Evolutionary conservation across 2,888 invertebrate genomes (phyloP), one percentile per base, ranked within the genome.

Genomic region (Pyralis farinalis): DNA sequence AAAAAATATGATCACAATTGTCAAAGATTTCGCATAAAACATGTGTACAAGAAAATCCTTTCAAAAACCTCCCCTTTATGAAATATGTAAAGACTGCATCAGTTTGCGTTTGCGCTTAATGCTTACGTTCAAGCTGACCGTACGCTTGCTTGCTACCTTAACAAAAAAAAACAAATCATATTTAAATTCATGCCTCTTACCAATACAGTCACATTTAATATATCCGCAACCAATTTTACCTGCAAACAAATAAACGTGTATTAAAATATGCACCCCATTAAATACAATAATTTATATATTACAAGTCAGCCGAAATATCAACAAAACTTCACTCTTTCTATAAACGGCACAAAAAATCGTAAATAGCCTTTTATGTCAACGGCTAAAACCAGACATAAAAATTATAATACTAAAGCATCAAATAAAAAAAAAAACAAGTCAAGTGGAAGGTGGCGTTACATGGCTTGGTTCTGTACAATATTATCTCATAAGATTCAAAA

Each of bases 231-330:
- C 16, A 16, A 25, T 25, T 7, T 25, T 25, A 25, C 25, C 25
- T 25, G 25, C 7, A 25, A 7, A 25, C 1, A 8, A 16, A 25
- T 9, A 30, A 30, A 30, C 1, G 10, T 25, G 1, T 25, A 25
- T 25, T 25, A 25, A 25, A 25, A 25, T 25, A 25, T 25, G 25
- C 25, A 25, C 25, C 7, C 7, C 25, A 25, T 4, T 12, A 31
- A 31, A 25, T 7, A 25, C 7, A 25, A n/a, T n/a, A n/a, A n/a
- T n/a, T 8, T 25, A 5, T 25, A 25, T 32, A 27, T 28, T 39
- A 34, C 27, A 32, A 16, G 10, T 9, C 39, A 33, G 27, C 33
- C 32, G n/a, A 37, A 22, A 37, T 30, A 31, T 29, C 37, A 31
- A 38, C 32, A n/a, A 16, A 8, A 36, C 6, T 30, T 37, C 12